phyloP scores from a whole-genome alignment of 2,888 invertebrate genomes.

The Taenaris catops region DNA sequence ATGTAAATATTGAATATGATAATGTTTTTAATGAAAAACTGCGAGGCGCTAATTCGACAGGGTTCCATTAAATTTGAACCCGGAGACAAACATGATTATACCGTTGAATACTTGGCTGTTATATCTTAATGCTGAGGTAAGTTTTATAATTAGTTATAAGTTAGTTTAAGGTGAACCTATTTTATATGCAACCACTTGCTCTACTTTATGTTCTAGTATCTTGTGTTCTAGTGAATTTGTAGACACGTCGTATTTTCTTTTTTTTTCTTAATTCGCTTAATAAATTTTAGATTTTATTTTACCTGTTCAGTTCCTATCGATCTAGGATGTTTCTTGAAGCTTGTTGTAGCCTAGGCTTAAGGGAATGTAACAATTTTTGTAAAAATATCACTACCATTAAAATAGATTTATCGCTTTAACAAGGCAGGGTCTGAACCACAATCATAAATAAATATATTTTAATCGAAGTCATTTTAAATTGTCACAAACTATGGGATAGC shows the following conservation, averaged over 20 bases:
- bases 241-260: too few species aligned
- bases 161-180: constrained; percentile 53
- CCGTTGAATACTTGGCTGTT: constrained; percentile 41
- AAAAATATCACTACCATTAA: constrained; percentile 51
- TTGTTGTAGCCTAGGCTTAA: constrained; percentile 50
- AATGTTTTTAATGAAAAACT: constrained; percentile 2
- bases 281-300: constrained; percentile 39
- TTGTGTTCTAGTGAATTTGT: constrained; percentile 36
- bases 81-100: constrained; percentile 23
- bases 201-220: constrained; percentile 31
- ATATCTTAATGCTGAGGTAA: constrained; percentile 46
- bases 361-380: constrained; percentile 42
- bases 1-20: constrained; percentile 10
- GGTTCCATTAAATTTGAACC: constrained; percentile 11
- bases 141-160: constrained; percentile 61
- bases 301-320: constrained; percentile 72
- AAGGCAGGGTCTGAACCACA: constrained; percentile 76
- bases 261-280: constrained; percentile 38
- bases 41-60: constrained; percentile 18
- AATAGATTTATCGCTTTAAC: constrained; percentile 71
- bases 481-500: constrained; percentile 51
- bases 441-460: constrained; percentile 41
- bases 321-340: constrained; percentile 67
- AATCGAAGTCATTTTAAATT: constrained; percentile 42
- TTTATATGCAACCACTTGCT: constrained; percentile 33